Evolutionary conservation across 2,888 invertebrate genomes (phyloP).

Genomic region (Drosophila paramelanica): DNA sequence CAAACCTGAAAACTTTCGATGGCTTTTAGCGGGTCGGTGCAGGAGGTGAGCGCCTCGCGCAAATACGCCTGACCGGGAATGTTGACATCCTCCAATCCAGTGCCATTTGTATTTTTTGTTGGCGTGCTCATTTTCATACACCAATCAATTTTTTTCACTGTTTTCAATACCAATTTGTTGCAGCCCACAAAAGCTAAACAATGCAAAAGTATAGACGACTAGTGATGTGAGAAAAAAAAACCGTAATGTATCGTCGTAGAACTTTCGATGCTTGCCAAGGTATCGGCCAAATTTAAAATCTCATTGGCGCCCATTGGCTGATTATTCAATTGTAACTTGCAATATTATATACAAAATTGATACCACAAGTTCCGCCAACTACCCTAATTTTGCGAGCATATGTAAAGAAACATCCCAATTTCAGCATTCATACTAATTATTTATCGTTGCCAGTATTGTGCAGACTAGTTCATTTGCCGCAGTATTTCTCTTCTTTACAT

Average conservation of each 20-base stretch:
- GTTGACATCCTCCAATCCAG: slow-evolving; percentile 93
- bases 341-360: too few species aligned
- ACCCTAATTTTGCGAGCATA: too few species aligned
- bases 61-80: slow-evolving; percentile 94
- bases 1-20: slow-evolving; percentile 94
- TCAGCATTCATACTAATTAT: too few species aligned
- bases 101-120: slow-evolving; percentile 85
- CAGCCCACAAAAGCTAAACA: slow-evolving; percentile 14
- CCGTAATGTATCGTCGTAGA: not conserved
- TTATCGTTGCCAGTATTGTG: too few species aligned
- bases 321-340: too few species aligned
- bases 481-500: too few species aligned
- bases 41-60: slow-evolving; percentile 96
- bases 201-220: slow-evolving; percentile 6
- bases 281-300: not conserved
- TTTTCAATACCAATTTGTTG: not conserved
- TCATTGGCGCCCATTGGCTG: not conserved
- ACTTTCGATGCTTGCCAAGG: not conserved
- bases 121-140: slow-evolving; percentile 78
- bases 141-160: slow-evolving; percentile 8
- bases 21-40: slow-evolving; percentile 97
- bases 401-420: too few species aligned
- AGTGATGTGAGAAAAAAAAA: not conserved
- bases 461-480: too few species aligned
- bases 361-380: too few species aligned